These are phyloP conservation scores for Oreochromis tanganicae DNA, from an alignment of 2,113 vertebrate genomes.

Conservation along the genomic window DNA sequence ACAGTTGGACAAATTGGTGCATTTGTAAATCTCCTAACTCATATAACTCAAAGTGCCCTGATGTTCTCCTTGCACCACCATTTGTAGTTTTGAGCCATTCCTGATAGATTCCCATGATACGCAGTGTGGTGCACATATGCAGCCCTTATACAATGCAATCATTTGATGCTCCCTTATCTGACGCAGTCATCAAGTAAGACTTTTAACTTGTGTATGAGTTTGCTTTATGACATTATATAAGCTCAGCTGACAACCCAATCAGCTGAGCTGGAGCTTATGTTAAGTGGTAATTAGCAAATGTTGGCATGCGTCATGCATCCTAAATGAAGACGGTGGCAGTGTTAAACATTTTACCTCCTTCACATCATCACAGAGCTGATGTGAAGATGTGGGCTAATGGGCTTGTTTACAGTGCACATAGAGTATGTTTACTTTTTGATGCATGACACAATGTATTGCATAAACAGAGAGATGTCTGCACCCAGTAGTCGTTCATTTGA, in stretches of 20 bases:
- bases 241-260: not conserved
- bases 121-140: not conserved
- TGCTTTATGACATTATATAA: not conserved
- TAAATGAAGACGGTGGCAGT: not conserved
- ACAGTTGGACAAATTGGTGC: not conserved
- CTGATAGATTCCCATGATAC: not conserved
- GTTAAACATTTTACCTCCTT: not conserved
- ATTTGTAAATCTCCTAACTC: not conserved
- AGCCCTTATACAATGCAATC: not conserved
- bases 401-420: not conserved
- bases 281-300: not conserved
- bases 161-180: not conserved
- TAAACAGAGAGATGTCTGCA: not conserved
- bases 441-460: not conserved
- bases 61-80: not conserved
- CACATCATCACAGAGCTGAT: not conserved
- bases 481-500: not conserved
- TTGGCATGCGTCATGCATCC: not conserved
- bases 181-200: not conserved
- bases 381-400: not conserved
- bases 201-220: not conserved
- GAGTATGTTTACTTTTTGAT: not conserved
- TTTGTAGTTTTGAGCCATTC: not conserved
- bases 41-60: not conserved
- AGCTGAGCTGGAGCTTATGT: not conserved